Conservation (phyloP, 2,888 invertebrate genomes). For the Lasioglossum oenotherae region DNA sequence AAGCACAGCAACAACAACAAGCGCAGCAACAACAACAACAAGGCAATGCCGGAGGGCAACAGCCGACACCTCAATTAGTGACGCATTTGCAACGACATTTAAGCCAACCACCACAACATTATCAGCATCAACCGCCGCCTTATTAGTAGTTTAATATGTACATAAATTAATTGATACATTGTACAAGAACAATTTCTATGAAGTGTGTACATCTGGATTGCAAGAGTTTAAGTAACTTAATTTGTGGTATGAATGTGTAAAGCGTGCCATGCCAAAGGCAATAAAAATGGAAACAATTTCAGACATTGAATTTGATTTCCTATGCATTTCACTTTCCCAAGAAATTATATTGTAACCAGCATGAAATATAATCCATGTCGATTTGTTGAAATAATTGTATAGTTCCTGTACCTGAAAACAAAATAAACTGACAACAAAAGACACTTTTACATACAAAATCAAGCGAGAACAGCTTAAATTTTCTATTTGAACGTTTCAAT, state of each 20-base stretch:
- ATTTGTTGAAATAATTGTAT: constrained; percentile 26
- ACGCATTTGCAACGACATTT: constrained; percentile 89
- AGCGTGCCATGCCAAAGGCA: constrained; percentile 52
- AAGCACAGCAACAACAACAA: constrained; percentile 85
- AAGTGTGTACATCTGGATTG: constrained; percentile 32
- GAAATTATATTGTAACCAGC: constrained; percentile 19
- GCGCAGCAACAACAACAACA: constrained; percentile 85
- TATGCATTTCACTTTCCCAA: constrained; percentile 7
- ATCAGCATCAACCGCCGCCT: constrained; percentile 87
- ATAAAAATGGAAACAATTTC: constrained; percentile 24
- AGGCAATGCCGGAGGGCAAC: constrained; percentile 80
- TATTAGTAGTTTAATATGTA: constrained; percentile 80
- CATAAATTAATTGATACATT: constrained; percentile 45
- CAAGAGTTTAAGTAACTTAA: constrained; percentile 48
- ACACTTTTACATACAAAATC: constrained; percentile 13
- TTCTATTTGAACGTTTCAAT: background rate
- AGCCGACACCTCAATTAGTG: constrained; percentile 88
- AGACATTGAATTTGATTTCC: background rate
- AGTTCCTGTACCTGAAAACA: constrained; percentile 8
- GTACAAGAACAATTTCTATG: constrained; percentile 46
- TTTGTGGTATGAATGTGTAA: constrained; percentile 50
- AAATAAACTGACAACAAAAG: constrained; percentile 4
- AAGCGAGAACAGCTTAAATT: background rate
- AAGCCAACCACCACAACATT: constrained; percentile 84
- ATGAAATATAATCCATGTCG: background rate